These are phyloP conservation scores for Lepidonotus clava DNA, from an alignment of 2,888 invertebrate genomes.

Conservation along the genomic window DNA sequence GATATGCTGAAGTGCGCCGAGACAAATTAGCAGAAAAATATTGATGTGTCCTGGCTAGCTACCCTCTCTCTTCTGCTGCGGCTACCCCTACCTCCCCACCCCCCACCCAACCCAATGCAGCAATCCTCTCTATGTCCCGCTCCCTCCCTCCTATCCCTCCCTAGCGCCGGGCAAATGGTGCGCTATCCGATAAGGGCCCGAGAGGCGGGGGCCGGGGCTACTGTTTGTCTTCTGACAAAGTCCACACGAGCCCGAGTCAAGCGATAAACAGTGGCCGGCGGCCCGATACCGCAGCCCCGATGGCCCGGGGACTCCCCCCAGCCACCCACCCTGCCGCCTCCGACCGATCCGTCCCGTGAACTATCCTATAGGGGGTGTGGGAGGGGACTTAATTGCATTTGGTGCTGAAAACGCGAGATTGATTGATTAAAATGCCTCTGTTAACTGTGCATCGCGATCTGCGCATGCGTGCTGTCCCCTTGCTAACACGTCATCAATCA, in stretches of 20 bases:
- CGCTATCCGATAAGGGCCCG: neutral
- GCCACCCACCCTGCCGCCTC: neutral
- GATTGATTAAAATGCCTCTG: neutral
- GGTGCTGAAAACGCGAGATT: neutral
- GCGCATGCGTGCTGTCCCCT: too few relatives aligned
- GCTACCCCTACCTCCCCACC: too few relatives aligned
- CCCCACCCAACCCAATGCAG: too few relatives aligned
- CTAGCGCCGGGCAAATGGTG: neutral
- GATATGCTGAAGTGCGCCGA: neutral
- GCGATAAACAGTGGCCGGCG: neutral
- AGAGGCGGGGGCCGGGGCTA: neutral
- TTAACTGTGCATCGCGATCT: neutral
- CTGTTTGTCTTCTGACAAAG: conserved; percentile 1
- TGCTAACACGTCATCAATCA: too few relatives aligned
- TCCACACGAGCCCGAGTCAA: neutral
- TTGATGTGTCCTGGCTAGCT: too few relatives aligned
- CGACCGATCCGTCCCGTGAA: too few relatives aligned
- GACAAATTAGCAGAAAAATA: conserved; percentile 51
- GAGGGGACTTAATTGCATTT: neutral
- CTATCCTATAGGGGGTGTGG: too few relatives aligned
- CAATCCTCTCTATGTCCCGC: too few relatives aligned
- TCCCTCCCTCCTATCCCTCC: too few relatives aligned
- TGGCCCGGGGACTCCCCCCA: neutral
- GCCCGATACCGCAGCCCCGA: too few relatives aligned
- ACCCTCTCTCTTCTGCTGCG: too few relatives aligned